Evolutionary conservation across 2,113 vertebrate species (phyloP).

Genomic region (Narcine bancroftii): DNA sequence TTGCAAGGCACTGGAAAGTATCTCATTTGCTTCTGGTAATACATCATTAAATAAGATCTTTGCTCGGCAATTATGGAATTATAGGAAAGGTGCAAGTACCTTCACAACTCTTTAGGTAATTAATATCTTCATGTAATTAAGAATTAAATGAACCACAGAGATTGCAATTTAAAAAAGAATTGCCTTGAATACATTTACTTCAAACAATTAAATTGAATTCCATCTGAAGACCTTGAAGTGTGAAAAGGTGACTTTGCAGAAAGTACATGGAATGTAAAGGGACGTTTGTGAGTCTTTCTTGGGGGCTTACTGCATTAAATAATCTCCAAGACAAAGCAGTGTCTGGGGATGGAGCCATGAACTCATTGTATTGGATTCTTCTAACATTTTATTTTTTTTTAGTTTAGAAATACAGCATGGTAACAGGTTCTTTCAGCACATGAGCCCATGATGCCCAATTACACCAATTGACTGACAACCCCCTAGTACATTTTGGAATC

Average conservation of each 20-base stretch:
- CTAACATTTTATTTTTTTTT: too few relatives aligned
- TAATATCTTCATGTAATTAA: background rate
- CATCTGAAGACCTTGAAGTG: background rate
- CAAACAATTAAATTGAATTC: background rate
- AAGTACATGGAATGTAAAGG: background rate
- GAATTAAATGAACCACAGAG: background rate
- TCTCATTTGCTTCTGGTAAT: background rate
- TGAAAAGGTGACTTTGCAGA: background rate
- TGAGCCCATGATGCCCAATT: too few relatives aligned
- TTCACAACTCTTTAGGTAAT: background rate
- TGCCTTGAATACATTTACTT: background rate
- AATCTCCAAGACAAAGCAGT: too few relatives aligned
- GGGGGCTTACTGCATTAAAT: too few relatives aligned
- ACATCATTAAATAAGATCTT: background rate
- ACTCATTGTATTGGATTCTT: too few relatives aligned
- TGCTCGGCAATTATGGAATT: background rate
- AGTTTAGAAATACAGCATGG: too few relatives aligned
- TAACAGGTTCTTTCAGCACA: too few relatives aligned
- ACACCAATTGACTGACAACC: too few relatives aligned
- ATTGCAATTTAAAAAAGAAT: background rate
- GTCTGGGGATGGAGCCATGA: too few relatives aligned
- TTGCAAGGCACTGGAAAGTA: too few relatives aligned
- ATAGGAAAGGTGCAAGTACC: background rate
- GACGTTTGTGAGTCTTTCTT: too few relatives aligned
- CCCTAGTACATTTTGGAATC: too few relatives aligned